Evolutionary conservation across 2,113 vertebrate genomes (phyloP), one percentile per base, ranked within the genome.

Genomic region (Regulus satrapa): DNA sequence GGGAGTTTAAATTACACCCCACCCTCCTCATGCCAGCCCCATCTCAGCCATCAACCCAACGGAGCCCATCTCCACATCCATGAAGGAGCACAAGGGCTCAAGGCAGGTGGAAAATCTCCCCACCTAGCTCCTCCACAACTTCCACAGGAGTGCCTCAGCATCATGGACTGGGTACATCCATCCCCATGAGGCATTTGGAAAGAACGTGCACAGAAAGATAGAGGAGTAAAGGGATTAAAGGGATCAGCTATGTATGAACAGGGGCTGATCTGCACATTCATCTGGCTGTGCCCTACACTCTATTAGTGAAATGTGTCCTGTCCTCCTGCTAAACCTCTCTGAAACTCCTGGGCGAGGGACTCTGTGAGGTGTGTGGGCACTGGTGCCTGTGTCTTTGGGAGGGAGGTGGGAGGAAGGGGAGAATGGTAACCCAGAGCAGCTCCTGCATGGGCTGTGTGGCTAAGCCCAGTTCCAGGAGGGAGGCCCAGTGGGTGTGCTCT

Each of bases 241-340:
- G 13, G 6, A 68, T 76, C 0, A 0, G 12, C 32, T 61, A 5
- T 28, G 5, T 43, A 41, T 41, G 40, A 55, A 12, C 4, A 43
- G 18, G 5, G 26, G 28, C 6, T 45, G 46, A 10, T 41, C 25
- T 46, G 52, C 10, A n/a, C 0, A 0, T 4, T 62, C 56, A 15
- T 18, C 59, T 56, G 43, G 29, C 9, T 8, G 1, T 80, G 15
- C 7, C 36, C 36, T 61, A 23, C 1, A 5, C 41, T 28, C 2
- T 0, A 2, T 10, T 10, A n/a, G 8, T 17, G 23, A 23, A 54
- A 26, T 29, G 26, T 59, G 20, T n/a, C 58, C 36, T 72, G 26
- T 18, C 34, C 48, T 67, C 43, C 43, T 40, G 31, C 8, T 24
- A 45, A 77, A 64, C 7, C 1, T 24, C 49, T 48, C 51, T 64